Percentiles rank a stretch among this genome's conserved stretches.
phyloP scores from a whole-genome alignment of 2,113 vertebrate species.

The Macroglossus sobrinus region DNA sequence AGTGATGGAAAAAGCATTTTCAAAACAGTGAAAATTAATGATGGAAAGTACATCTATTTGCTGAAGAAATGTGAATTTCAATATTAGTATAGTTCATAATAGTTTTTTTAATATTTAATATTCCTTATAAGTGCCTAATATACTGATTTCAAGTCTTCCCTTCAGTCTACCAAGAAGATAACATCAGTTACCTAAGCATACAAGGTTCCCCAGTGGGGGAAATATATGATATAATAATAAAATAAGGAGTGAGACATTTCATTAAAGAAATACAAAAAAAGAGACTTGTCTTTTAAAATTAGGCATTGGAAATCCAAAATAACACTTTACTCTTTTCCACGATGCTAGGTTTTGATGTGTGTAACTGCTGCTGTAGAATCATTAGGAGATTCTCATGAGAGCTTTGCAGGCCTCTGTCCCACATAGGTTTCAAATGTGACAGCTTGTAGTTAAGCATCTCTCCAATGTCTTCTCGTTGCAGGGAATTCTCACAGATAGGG shows the following conservation, averaged over 20 bases:
- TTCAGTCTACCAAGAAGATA: not conserved
- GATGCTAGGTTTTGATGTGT: not conserved
- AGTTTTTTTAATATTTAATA: not conserved
- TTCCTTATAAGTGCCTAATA: not conserved
- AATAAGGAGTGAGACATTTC: not conserved
- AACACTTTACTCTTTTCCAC: not conserved
- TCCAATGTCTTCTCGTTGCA: not conserved
- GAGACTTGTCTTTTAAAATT: not conserved
- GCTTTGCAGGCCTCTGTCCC: not conserved
- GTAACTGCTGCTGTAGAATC: not conserved
- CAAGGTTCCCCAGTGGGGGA: not conserved
- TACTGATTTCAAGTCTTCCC: not conserved
- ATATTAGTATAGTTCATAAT: not conserved
- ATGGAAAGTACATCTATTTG: not conserved
- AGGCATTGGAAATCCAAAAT: not conserved
- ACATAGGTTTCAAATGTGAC: not conserved
- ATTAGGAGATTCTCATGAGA: not conserved
- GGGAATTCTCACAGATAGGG: not conserved
- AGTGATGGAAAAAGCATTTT: not conserved
- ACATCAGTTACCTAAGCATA: not conserved
- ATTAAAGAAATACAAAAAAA: not conserved
- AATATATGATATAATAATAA: not conserved
- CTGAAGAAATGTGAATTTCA: not conserved
- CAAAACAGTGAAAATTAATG: not conserved
- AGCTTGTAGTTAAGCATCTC: slow-evolving; percentile 23